Percentiles rank a stretch among this genome's conserved stretches.
Conservation (phyloP, 2,888 invertebrate genomes). For the Noctuana brunneofusca region DNA sequence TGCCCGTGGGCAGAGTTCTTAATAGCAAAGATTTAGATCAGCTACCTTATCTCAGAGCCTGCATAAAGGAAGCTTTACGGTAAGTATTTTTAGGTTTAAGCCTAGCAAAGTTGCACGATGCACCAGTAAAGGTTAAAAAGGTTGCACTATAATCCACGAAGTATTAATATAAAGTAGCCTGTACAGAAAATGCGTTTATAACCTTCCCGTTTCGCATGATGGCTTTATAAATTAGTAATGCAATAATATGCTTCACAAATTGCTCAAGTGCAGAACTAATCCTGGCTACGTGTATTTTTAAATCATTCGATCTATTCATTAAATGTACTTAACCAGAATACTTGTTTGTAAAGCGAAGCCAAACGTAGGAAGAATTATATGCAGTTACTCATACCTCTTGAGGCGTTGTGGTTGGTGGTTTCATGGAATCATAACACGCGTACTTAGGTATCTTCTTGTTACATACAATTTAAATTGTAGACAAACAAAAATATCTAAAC, state of each 20-base stretch:
- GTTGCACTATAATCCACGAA: too few relatives aligned
- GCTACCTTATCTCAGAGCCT: constrained; percentile 88
- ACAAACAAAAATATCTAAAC: too few relatives aligned
- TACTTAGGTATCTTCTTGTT: background rate
- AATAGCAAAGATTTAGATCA: constrained; percentile 84
- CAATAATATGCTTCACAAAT: constrained; percentile 24
- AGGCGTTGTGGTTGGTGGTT: constrained; percentile 12
- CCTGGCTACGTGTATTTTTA: background rate
- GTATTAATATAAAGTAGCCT: too few relatives aligned
- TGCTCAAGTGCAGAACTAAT: constrained; percentile 13
- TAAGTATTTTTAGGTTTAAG: constrained; percentile 50
- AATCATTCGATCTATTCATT: background rate
- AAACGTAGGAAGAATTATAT: constrained; percentile 10
- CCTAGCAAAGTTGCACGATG: background rate
- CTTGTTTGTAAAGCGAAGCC: constrained; percentile 5
- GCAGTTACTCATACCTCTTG: constrained; percentile 7
- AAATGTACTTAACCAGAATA: background rate
- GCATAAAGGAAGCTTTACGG: constrained; percentile 90
- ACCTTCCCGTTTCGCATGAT: constrained; percentile 23
- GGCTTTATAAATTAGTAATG: constrained; percentile 22
- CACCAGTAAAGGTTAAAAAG: too few relatives aligned
- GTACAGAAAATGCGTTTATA: too few relatives aligned
- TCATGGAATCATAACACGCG: constrained; percentile 9
- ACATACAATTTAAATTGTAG: background rate
- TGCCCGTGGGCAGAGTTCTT: constrained; percentile 81